Conservation (phyloP, 2,888 invertebrate species). For the Odontocerum albicorne region DNA sequence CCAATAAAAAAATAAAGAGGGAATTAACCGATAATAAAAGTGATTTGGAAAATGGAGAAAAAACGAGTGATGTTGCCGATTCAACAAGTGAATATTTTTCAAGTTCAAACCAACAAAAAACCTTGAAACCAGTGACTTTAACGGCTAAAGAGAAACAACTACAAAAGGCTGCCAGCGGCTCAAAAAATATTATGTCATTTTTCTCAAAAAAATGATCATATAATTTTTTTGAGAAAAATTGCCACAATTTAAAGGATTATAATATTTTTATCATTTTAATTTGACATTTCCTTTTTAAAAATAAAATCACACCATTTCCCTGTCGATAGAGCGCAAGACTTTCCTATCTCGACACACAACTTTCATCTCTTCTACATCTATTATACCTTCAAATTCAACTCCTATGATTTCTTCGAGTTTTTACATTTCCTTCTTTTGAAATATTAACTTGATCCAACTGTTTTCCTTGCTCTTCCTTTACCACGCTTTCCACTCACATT, state of each 20-base stretch:
- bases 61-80: conserved; percentile 40
- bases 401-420: too few relatives aligned
- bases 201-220: conserved; percentile 65
- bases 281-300: too few relatives aligned
- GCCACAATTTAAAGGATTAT: too few relatives aligned
- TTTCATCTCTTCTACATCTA: too few relatives aligned
- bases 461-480: not conserved
- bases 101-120: conserved; percentile 50
- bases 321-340: too few relatives aligned
- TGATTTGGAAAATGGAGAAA: conserved; percentile 40
- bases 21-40: conserved; percentile 45
- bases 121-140: conserved; percentile 54
- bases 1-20: conserved; percentile 50
- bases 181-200: conserved; percentile 78
- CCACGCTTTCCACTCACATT: not conserved
- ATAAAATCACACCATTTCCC: too few relatives aligned
- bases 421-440: too few relatives aligned
- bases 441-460: not conserved
- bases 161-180: conserved; percentile 76
- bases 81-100: conserved; percentile 46
- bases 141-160: conserved; percentile 74
- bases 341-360: too few relatives aligned
- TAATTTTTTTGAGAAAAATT: not conserved
- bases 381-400: too few relatives aligned
- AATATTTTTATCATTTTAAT: too few relatives aligned